A percentile compares a stretch with the other conserved stretches of the same genome.
Conservation (phyloP, 2,888 invertebrate species). For the Acanthosoma haemorrhoidale region DNA sequence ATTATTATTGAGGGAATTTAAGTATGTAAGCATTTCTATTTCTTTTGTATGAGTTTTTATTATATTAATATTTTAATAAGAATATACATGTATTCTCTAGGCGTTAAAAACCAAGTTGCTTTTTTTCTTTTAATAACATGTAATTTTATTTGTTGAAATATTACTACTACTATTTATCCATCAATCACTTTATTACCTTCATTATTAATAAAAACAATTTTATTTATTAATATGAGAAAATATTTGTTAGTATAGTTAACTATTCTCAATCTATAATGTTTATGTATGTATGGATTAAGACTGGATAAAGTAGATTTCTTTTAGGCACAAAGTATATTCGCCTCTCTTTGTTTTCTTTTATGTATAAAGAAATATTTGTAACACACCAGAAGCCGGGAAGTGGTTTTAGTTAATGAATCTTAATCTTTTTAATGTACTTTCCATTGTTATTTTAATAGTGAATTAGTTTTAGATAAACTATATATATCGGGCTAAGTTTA, state of each 20-base stretch:
- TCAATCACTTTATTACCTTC: neutral
- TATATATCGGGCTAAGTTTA: neutral
- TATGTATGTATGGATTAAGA: slow-evolving; percentile 13
- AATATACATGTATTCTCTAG: neutral
- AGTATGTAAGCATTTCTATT: slow-evolving; percentile 25
- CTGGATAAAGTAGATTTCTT: slow-evolving; percentile 20
- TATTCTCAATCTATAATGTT: neutral
- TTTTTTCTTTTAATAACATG: neutral
- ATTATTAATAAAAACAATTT: neutral
- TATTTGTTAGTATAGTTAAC: slow-evolving; percentile 9
- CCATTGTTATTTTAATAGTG: slow-evolving; percentile 11
- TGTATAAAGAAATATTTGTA: neutral
- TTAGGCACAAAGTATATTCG: slow-evolving; percentile 24
- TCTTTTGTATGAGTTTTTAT: slow-evolving; percentile 20
- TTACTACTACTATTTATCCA: neutral
- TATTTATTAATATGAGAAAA: slow-evolving; percentile 3
- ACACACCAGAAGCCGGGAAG: too few relatives aligned
- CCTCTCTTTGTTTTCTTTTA: neutral
- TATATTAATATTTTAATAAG: slow-evolving; percentile 13
- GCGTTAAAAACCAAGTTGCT: neutral
- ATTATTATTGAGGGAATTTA: neutral
- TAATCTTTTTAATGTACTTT: slow-evolving; percentile 8
- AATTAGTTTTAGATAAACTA: slow-evolving; percentile 3
- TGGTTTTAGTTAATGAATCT: too few relatives aligned
- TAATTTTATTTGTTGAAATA: neutral